These are phyloP conservation scores for Miltochrista miniata DNA, from an alignment of 2,888 invertebrate genomes.

Conservation along the genomic window DNA sequence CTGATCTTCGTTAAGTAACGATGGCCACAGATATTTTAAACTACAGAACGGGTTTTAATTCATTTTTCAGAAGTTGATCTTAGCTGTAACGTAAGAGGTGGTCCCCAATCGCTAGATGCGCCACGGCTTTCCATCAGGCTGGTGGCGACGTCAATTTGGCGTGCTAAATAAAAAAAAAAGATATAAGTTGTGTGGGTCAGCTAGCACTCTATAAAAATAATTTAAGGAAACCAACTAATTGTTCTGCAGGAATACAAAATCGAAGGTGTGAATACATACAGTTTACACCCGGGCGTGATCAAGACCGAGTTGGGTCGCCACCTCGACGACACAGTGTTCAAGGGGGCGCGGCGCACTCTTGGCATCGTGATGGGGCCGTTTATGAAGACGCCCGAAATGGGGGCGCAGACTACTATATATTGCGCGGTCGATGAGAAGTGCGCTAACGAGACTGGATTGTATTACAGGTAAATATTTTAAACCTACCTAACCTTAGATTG, in stretches of 20 bases:
- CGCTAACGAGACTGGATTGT: conserved; percentile 83
- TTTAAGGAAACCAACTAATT: neutral
- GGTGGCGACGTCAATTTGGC: no score
- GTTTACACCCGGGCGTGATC: conserved; percentile 89
- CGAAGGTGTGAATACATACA: conserved; percentile 86
- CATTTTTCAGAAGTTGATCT: no score
- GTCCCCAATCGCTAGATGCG: no score
- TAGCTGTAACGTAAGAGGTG: no score
- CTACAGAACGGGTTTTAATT: no score
- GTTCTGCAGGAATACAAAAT: conserved; percentile 61
- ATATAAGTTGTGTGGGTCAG: no score
- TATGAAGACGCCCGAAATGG: conserved; percentile 84
- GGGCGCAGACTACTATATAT: conserved; percentile 90
- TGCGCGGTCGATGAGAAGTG: conserved; percentile 88
- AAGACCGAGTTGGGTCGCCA: conserved; percentile 90
- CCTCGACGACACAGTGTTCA: conserved; percentile 76
- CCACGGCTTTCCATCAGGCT: no score
- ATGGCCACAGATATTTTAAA: no score
- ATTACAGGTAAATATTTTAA: conserved; percentile 72
- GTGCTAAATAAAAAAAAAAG: no score
- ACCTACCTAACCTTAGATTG: no score
- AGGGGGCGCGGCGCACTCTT: conserved; percentile 69
- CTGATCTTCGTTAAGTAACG: no score
- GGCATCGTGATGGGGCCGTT: conserved; percentile 64
- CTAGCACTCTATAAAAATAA: no score